These are phyloP conservation scores for Himalopsyche japonica DNA, from an alignment of 2,888 invertebrate species.

Conservation along the genomic window DNA sequence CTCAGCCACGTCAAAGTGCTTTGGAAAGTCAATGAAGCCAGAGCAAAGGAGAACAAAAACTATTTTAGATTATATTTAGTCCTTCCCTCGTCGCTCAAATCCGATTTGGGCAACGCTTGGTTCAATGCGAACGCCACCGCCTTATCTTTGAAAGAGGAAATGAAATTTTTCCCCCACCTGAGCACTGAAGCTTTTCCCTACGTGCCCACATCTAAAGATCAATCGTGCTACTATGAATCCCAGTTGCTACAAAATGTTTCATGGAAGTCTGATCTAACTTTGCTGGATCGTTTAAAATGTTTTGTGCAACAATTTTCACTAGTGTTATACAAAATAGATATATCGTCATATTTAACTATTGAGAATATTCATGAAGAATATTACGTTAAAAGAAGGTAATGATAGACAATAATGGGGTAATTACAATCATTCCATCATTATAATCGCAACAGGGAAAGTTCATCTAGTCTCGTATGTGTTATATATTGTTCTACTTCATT, in stretches of 20 bases:
- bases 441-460: background rate
- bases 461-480: background rate
- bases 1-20: conserved; percentile 61
- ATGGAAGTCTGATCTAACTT: conserved; percentile 20
- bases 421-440: background rate
- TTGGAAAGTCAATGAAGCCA: conserved; percentile 62
- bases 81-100: conserved; percentile 68
- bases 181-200: conserved; percentile 74
- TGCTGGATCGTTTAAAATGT: conserved; percentile 43
- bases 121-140: conserved; percentile 50
- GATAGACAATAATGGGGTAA: background rate
- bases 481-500: background rate
- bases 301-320: conserved; percentile 55
- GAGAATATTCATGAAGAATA: conserved; percentile 10
- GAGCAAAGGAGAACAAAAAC: conserved; percentile 56
- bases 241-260: conserved; percentile 18
- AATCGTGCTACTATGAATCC: conserved; percentile 24
- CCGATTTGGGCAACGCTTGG: conserved; percentile 58
- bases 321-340: conserved; percentile 50
- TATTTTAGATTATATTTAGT: conserved; percentile 72
- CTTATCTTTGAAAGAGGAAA: conserved; percentile 57
- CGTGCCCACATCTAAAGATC: conserved; percentile 48
- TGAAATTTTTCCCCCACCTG: conserved; percentile 75
- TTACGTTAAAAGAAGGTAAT: background rate
- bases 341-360: conserved; percentile 26